These are phyloP conservation scores for Ooceraea biroi DNA, from an alignment of 1,140 invertebrate genomes.

Conservation along the genomic window DNA sequence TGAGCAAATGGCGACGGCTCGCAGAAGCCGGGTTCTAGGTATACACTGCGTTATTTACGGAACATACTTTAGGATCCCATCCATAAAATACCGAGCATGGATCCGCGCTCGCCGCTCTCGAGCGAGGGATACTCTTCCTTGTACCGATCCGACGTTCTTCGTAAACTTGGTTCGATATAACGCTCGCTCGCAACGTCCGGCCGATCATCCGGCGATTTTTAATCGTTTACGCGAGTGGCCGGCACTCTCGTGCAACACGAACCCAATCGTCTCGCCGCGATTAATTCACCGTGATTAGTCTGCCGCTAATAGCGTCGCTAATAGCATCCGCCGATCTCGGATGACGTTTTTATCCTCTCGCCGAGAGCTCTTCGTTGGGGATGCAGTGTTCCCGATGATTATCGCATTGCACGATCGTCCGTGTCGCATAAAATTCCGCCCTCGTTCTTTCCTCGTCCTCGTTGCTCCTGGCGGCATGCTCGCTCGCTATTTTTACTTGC, in stretches of 20 bases:
- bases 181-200: constrained; percentile 30
- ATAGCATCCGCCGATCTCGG: constrained; percentile 16
- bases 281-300: constrained; percentile 40
- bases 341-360: constrained; percentile 40
- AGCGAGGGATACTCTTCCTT: constrained; percentile 21
- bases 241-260: constrained; percentile 26
- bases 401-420: constrained; percentile 3
- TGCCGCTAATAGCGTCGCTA: not conserved
- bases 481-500: not conserved
- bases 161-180: constrained; percentile 47
- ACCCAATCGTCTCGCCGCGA: constrained; percentile 31
- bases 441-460: not conserved
- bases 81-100: constrained; percentile 44
- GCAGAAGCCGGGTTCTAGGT: constrained; percentile 48
- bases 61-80: constrained; percentile 60
- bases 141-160: constrained; percentile 3
- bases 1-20: constrained; percentile 9
- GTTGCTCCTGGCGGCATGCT: not conserved
- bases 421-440: constrained; percentile 31
- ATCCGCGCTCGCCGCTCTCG: constrained; percentile 21
- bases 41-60: constrained; percentile 61
- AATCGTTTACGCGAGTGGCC: constrained; percentile 9
- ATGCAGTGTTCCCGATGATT: constrained; percentile 34
- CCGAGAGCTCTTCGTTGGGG: constrained; percentile 7
- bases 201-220: constrained; percentile 27